Percentiles rank a stretch among this genome's conserved stretches.
phyloP scores from a whole-genome alignment of 1,140 invertebrate genomes.

The Dysdera silvatica region DNA sequence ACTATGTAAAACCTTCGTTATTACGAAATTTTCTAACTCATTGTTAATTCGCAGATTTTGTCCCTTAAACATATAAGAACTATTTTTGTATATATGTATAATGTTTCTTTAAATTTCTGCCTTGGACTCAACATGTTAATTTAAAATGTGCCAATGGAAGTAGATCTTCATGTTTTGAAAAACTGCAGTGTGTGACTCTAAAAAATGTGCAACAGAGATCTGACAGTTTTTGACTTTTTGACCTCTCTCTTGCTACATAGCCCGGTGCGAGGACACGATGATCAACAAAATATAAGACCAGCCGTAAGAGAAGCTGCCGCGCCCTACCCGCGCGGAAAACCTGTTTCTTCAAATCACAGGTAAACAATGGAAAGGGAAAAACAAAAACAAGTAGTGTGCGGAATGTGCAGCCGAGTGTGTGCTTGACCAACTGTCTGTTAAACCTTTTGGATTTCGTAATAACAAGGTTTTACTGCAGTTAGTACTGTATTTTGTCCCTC shows the following conservation, averaged over 20 bases:
- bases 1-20: background rate
- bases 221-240: constrained; percentile 3
- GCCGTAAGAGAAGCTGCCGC: constrained; percentile 12
- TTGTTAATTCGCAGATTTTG: background rate
- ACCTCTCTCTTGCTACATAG: constrained; percentile 27
- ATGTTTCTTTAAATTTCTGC: background rate
- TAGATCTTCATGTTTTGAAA: background rate
- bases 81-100: background rate
- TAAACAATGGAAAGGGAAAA: constrained; percentile 27
- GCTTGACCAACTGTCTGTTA: too few relatives aligned
- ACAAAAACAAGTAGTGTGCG: background rate
- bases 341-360: constrained; percentile 16
- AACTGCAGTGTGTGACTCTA: background rate
- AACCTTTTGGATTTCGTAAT: too few relatives aligned
- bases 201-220: background rate
- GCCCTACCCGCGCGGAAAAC: constrained; percentile 20
- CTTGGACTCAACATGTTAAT: background rate
- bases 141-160: background rate
- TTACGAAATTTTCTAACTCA: background rate
- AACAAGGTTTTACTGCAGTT: constrained; percentile 30
- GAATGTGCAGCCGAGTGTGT: background rate
- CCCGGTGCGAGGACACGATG: constrained; percentile 27
- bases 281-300: constrained; percentile 25
- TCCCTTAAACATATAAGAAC: background rate
- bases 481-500: too few relatives aligned